These are phyloP conservation scores for Anas platyrhynchos DNA, from an alignment of 2,113 vertebrate genomes.

Conservation along the genomic window DNA sequence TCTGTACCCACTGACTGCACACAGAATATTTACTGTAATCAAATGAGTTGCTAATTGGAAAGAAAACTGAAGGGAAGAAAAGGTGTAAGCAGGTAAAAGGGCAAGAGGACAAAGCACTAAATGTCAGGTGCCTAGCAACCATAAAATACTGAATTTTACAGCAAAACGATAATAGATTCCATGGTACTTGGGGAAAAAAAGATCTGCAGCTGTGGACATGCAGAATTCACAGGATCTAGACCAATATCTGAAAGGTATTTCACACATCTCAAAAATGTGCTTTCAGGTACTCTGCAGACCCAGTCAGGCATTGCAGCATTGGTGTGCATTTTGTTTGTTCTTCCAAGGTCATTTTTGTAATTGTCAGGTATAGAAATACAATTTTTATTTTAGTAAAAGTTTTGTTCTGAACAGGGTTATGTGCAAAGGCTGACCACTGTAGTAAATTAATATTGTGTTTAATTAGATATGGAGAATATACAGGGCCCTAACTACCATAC, in stretches of 20 bases:
- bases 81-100: slow-evolving; percentile 32
- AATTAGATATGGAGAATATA: not conserved
- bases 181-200: not conserved
- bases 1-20: not conserved
- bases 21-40: slow-evolving; percentile 27
- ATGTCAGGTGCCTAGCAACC: slow-evolving; percentile 57
- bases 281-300: slow-evolving; percentile 23
- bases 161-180: slow-evolving; percentile 10
- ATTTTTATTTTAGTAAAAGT: not conserved
- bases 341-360: slow-evolving; percentile 30
- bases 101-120: slow-evolving; percentile 33
- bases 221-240: slow-evolving; percentile 11
- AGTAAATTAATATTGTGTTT: not conserved
- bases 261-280: slow-evolving; percentile 6
- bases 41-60: slow-evolving; percentile 30
- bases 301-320: not conserved
- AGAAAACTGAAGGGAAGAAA: slow-evolving; percentile 5
- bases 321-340: not conserved
- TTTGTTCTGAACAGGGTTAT: not conserved
- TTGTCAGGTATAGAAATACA: not conserved
- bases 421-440: not conserved
- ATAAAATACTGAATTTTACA: slow-evolving; percentile 45
- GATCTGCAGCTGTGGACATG: not conserved
- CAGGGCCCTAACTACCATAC: fast-evolving
- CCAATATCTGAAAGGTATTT: not conserved